Conservation (phyloP, 2,888 invertebrate species). For the Agrotis ipsilon region DNA sequence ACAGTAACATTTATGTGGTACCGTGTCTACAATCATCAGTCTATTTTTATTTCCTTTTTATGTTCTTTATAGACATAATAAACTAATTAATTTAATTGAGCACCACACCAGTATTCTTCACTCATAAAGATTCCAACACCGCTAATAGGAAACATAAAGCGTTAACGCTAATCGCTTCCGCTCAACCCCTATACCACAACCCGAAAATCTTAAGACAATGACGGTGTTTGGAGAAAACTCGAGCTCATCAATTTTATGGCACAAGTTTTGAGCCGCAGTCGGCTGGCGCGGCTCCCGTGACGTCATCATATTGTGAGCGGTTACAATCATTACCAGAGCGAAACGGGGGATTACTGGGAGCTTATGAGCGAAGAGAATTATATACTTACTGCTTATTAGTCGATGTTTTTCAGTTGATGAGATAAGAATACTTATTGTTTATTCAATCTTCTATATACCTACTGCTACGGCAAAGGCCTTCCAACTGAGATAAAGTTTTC, state of each 20-base stretch:
- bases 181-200: background rate
- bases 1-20: no score
- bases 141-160: no score
- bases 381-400: conserved; percentile 9
- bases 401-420: conserved; percentile 27
- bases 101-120: no score
- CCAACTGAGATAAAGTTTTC: no score
- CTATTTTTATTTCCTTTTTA: no score
- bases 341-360: conserved; percentile 30
- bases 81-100: no score
- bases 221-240: conserved; percentile 63
- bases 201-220: conserved; percentile 57
- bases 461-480: no score
- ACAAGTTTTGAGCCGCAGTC: conserved; percentile 57
- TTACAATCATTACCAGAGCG: conserved; percentile 53
- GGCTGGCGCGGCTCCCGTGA: conserved; percentile 44
- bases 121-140: no score
- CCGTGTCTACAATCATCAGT: no score
- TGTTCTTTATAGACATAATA: no score
- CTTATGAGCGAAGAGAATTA: conserved; percentile 32
- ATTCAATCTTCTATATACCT: no score
- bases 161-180: conserved; percentile 1
- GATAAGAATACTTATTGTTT: background rate
- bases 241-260: conserved; percentile 66
- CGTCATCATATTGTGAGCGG: conserved; percentile 57